Conservation (phyloP, 2,888 invertebrate species). For the Charanyca ferruginea region DNA sequence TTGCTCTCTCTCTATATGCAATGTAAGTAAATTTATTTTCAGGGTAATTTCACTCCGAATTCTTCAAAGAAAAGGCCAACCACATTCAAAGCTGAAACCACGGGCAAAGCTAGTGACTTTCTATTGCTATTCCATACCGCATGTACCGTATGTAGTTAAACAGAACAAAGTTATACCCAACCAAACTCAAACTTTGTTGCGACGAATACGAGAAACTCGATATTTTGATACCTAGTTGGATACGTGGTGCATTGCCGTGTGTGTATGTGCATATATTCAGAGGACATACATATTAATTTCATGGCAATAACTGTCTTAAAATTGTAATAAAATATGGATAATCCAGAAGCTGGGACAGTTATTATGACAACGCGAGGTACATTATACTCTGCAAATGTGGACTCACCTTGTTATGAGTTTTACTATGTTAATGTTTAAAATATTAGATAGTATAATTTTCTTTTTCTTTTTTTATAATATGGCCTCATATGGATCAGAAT, state of each 20-base stretch:
- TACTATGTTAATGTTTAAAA: too few relatives aligned
- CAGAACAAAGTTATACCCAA: conserved; percentile 35
- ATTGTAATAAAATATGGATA: conserved; percentile 26
- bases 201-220: conserved; percentile 25
- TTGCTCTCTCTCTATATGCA: too few relatives aligned
- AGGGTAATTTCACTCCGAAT: background rate
- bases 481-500: too few relatives aligned
- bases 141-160: conserved; percentile 38
- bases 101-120: conserved; percentile 8
- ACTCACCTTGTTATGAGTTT: too few relatives aligned
- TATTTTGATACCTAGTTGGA: conserved; percentile 31
- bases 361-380: background rate
- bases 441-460: too few relatives aligned
- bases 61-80: background rate
- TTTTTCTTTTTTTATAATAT: too few relatives aligned
- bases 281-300: conserved; percentile 21
- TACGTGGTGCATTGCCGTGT: conserved; percentile 19
- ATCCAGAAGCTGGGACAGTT: background rate
- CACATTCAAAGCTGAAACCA: background rate
- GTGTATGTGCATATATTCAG: conserved; percentile 6
- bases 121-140: conserved; percentile 41
- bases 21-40: background rate
- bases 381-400: too few relatives aligned
- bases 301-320: conserved; percentile 5
- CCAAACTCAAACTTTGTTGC: conserved; percentile 32